Percentiles rank a stretch among this genome's conserved stretches.
Evolutionary conservation across 1,140 invertebrate species (phyloP).

Genomic region (Steinernema feltiae): DNA sequence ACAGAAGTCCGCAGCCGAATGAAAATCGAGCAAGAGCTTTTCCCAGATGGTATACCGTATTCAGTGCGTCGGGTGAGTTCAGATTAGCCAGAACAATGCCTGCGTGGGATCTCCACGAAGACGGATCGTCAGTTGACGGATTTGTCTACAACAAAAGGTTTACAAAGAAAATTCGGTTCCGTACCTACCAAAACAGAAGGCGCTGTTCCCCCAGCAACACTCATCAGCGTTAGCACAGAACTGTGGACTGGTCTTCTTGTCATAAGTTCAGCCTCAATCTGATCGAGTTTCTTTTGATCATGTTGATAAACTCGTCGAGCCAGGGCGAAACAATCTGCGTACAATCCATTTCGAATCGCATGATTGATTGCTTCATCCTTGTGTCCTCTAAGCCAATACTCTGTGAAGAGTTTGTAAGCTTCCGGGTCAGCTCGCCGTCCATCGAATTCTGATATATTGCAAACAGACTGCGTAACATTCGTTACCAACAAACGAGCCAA

Average conservation of each 20-base stretch:
- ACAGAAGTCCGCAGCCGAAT: not conserved
- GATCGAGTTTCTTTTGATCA: conserved; percentile 33
- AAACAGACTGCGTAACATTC: too few relatives aligned
- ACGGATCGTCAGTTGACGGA: conserved; percentile 34
- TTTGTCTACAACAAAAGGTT: conserved; percentile 22
- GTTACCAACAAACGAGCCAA: too few relatives aligned
- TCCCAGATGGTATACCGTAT: conserved; percentile 46
- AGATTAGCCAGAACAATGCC: conserved; percentile 47
- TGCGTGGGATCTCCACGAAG: conserved; percentile 41
- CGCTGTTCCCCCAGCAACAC: conserved; percentile 39
- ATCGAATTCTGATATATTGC: too few relatives aligned
- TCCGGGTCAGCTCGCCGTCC: not conserved
- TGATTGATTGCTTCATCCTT: conserved; percentile 41
- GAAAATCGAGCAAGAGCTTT: conserved; percentile 31
- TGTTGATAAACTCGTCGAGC: not conserved
- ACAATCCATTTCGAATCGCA: conserved; percentile 40
- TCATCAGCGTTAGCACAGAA: conserved; percentile 40
- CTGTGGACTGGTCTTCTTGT: conserved; percentile 25
- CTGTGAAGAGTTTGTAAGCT: not conserved
- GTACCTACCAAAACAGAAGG: conserved; percentile 39
- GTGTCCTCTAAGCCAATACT: too few relatives aligned
- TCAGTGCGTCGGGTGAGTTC: conserved; percentile 38
- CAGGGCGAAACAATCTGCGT: conserved; percentile 25
- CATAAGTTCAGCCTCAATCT: conserved; percentile 36
- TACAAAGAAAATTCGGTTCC: not conserved